These are phyloP conservation scores for Hydropotes inermis DNA, from an alignment of 2,113 vertebrate species.

Conservation along the genomic window DNA sequence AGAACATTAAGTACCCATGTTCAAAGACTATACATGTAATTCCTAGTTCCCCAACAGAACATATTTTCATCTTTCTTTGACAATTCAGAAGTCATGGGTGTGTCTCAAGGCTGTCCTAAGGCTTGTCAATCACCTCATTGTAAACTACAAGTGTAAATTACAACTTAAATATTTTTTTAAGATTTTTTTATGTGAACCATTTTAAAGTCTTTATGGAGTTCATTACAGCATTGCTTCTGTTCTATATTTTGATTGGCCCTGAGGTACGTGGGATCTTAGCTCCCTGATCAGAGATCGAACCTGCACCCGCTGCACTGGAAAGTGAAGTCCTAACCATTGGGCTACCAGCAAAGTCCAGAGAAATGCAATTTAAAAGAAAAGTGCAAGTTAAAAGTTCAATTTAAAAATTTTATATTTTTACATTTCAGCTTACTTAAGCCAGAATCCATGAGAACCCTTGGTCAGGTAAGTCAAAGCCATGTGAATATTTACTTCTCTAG, in stretches of 20 bases:
- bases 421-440: background rate
- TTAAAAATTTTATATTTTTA: background rate
- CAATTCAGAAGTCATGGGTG: background rate
- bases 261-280: background rate
- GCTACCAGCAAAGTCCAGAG: background rate
- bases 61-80: background rate
- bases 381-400: background rate
- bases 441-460: background rate
- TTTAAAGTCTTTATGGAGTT: background rate
- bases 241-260: background rate
- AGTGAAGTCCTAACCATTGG: background rate
- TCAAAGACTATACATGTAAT: background rate
- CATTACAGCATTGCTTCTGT: background rate
- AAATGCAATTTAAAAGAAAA: background rate
- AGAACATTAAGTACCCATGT: background rate
- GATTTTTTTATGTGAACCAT: background rate
- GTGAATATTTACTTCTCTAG: background rate
- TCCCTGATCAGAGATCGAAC: background rate
- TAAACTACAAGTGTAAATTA: background rate
- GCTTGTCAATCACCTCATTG: background rate
- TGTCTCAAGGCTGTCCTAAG: background rate
- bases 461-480: background rate
- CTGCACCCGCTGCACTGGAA: background rate
- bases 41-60: background rate
- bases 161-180: rapidly evolving